Evolutionary conservation across 2,888 invertebrate species (phyloP).

Genomic region (Gandaritis pyraliata): DNA sequence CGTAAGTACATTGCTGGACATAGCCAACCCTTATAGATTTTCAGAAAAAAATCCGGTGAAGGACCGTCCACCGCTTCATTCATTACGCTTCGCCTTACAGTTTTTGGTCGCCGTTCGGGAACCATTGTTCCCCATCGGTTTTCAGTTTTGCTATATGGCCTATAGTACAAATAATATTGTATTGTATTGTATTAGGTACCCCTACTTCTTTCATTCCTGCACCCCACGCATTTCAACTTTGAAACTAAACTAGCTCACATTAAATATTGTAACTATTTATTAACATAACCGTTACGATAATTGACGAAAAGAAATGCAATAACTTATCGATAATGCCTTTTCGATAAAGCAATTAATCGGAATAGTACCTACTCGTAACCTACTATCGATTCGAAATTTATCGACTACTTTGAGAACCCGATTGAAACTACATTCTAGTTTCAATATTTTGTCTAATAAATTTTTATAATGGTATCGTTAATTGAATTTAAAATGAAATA

Average conservation of each 20-base stretch:
- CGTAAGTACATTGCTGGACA: too few species aligned
- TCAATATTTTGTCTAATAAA: slow-evolving; percentile 18
- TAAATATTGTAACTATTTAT: slow-evolving; percentile 10
- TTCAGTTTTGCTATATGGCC: too few species aligned
- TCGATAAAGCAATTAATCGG: slow-evolving; percentile 25
- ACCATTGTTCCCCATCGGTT: too few species aligned
- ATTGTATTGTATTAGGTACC: too few species aligned
- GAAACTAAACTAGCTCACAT: slow-evolving; percentile 13
- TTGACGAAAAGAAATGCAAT: slow-evolving; percentile 12
- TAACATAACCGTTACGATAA: slow-evolving; percentile 19
- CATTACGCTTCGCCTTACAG: too few species aligned
- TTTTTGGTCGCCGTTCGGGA: too few species aligned
- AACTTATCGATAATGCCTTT: slow-evolving; percentile 16
- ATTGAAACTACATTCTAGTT: slow-evolving; percentile 16
- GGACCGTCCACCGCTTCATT: too few species aligned
- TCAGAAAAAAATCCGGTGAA: too few species aligned
- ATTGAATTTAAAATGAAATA: slow-evolving; percentile 27
- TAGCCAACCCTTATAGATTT: too few species aligned
- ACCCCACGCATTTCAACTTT: neutral
- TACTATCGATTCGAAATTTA: slow-evolving; percentile 24
- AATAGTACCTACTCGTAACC: slow-evolving; percentile 23
- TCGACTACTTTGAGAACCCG: slow-evolving; percentile 13
- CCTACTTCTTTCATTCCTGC: neutral
- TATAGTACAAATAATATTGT: neutral
- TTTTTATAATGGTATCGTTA: slow-evolving; percentile 24